Percentiles rank a stretch among this genome's conserved stretches.
Conservation (phyloP, 1,140 invertebrate species). For the Zaprionus tsacasi region DNA sequence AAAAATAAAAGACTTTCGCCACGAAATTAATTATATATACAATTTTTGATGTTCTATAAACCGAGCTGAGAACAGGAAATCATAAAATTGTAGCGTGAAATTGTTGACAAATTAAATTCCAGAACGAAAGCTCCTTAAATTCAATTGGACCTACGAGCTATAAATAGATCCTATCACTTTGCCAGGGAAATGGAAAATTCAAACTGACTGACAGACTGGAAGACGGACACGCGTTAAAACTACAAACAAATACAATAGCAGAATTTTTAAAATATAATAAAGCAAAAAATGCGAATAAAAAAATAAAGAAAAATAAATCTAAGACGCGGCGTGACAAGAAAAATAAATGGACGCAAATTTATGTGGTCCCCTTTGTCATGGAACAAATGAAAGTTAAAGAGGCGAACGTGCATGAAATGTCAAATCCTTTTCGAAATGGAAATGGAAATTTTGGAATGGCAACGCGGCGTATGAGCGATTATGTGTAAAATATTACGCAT, state of each 20-base stretch:
- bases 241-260: conserved; percentile 22
- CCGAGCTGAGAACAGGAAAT: conserved; percentile 23
- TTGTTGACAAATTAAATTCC: conserved; percentile 45
- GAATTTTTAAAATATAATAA: not conserved
- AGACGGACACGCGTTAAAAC: conserved; percentile 9
- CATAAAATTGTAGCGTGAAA: conserved; percentile 19
- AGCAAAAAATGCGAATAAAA: conserved; percentile 19
- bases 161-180: conserved; percentile 14
- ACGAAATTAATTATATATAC: conserved; percentile 21
- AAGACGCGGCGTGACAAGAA: conserved; percentile 40
- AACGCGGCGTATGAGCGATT: conserved; percentile 72
- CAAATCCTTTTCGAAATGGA: conserved; percentile 26
- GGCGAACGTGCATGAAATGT: conserved; percentile 15
- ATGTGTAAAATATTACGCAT: conserved; percentile 79
- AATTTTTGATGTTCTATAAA: conserved; percentile 27
- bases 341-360: conserved; percentile 52
- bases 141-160: conserved; percentile 17
- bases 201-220: conserved; percentile 20
- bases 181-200: conserved; percentile 21
- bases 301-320: conserved; percentile 33
- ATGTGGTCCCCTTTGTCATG: conserved; percentile 58
- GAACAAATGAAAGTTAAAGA: conserved; percentile 68
- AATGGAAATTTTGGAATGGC: conserved; percentile 30
- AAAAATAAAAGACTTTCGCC: conserved; percentile 28
- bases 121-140: conserved; percentile 22